These are phyloP conservation scores for Diabrotica balteata DNA, from an alignment of 2,888 invertebrate species.

Conservation along the genomic window DNA sequence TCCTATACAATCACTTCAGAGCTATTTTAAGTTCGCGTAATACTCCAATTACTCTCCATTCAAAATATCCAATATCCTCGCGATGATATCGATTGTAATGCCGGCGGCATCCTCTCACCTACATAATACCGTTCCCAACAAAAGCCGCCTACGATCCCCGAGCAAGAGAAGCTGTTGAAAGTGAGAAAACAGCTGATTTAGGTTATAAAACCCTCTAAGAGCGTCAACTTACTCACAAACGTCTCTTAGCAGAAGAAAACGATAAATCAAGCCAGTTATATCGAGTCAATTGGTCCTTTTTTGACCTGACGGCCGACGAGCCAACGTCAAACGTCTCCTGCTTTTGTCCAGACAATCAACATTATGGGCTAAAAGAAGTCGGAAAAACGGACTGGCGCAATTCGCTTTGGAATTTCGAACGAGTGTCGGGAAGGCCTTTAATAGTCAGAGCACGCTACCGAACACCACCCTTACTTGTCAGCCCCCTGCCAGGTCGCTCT, in stretches of 20 bases:
- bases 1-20: too few species aligned
- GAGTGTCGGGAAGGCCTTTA: slow-evolving; percentile 33
- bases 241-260: slow-evolving; percentile 28
- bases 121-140: slow-evolving; percentile 21
- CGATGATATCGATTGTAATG: slow-evolving; percentile 11
- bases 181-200: slow-evolving; percentile 29
- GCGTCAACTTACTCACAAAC: slow-evolving; percentile 28
- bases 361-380: slow-evolving; percentile 39
- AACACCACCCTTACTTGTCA: slow-evolving; percentile 22
- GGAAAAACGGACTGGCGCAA: slow-evolving; percentile 26
- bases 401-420: slow-evolving; percentile 29
- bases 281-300: slow-evolving; percentile 41
- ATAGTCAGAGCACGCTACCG: slow-evolving; percentile 37
- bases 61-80: not conserved
- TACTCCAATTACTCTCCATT: not conserved
- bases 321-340: slow-evolving; percentile 41
- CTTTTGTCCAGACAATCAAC: slow-evolving; percentile 50
- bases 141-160: slow-evolving; percentile 10
- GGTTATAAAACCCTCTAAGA: slow-evolving; percentile 26
- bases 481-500: slow-evolving; percentile 19
- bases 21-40: too few species aligned
- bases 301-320: slow-evolving; percentile 38
- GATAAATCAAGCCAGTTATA: slow-evolving; percentile 43
- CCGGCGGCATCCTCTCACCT: slow-evolving; percentile 14
- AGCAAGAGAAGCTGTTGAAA: slow-evolving; percentile 13